Evolutionary conservation across 2,113 vertebrate genomes (phyloP).

Genomic region (Xerus inauris): DNA sequence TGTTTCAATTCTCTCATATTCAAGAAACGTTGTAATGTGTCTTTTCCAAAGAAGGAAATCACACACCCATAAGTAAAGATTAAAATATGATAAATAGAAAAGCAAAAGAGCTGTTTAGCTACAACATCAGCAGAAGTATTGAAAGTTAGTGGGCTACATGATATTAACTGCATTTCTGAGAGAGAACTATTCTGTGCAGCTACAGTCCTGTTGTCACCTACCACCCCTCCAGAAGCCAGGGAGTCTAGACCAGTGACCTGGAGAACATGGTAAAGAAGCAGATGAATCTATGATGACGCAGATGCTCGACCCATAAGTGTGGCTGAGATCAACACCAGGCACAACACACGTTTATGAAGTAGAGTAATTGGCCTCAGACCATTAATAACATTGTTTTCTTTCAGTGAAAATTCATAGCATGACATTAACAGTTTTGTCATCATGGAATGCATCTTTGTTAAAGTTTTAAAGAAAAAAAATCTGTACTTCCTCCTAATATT

Average conservation of each 20-base stretch:
- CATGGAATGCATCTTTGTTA: neutral
- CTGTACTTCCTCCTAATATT: neutral
- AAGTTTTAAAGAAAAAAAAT: neutral
- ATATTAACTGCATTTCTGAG: neutral
- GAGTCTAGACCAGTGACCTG: neutral
- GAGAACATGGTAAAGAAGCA: neutral
- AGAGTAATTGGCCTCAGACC: neutral
- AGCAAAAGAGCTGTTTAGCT: neutral
- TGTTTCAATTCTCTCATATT: neutral
- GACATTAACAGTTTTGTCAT: neutral
- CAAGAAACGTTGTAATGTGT: neutral
- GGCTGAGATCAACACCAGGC: neutral
- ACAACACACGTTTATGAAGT: neutral
- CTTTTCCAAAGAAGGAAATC: neutral
- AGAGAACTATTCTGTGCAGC: neutral
- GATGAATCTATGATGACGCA: neutral
- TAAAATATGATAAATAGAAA: neutral
- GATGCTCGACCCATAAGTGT: neutral
- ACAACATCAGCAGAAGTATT: neutral
- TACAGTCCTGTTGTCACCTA: rapidly evolving
- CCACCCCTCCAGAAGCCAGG: rapidly evolving
- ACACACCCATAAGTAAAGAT: neutral
- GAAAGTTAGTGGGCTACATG: neutral
- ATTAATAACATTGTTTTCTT: neutral
- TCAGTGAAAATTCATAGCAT: neutral